Evolutionary conservation across 2,888 invertebrate genomes (phyloP), one percentile per base, ranked within the genome.

Genomic region (Rhaphigaster nebulosa): DNA sequence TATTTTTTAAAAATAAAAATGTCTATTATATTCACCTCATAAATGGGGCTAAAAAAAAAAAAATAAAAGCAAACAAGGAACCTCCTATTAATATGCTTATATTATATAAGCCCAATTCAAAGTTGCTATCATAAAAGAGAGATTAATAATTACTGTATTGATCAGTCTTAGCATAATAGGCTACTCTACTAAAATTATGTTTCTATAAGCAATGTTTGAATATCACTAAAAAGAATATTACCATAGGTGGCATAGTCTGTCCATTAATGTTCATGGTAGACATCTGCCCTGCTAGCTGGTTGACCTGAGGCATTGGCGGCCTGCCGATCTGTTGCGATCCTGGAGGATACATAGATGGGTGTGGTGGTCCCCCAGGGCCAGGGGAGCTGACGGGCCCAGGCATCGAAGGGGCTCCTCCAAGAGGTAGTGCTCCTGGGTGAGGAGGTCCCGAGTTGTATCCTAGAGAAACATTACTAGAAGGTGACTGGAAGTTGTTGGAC

Each of bases 261-360:
- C 94, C 94, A 92, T 93, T 92, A 52, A 94, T 90, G 92, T 93
- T 94, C 94, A 94, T 94, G 89, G 93, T 93, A 92, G 94, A 93
- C 94, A 94, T 94, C 92, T 94, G 94, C 92, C 93, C 93, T 15
- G 93, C 87, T 56, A 93, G 90, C 76, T 93, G 93, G 91, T 91
- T 92, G 18, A 87, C 45, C 45, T 84, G 90, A 26, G 88, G 52
- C 34, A 76, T 26, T n/a, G 90, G 90, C 34, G 70, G 90, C 29
- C 90, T 29, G 34, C 90, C 45, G 1, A 29, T 52, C 88, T 88
- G 88, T 34, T 56, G 90, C 10, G 45, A 34, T 20, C 29, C 65
- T 60, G 29, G 84, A 56, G 90, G 90, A 54, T 87, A 90, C 45
- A 38, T 56, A 18, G 87, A 56, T 20, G 29, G 45, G 29, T 60